Base-by-base conservation (phyloP, 2,888 invertebrate genomes). In the Drosophila paracracens region DNA sequence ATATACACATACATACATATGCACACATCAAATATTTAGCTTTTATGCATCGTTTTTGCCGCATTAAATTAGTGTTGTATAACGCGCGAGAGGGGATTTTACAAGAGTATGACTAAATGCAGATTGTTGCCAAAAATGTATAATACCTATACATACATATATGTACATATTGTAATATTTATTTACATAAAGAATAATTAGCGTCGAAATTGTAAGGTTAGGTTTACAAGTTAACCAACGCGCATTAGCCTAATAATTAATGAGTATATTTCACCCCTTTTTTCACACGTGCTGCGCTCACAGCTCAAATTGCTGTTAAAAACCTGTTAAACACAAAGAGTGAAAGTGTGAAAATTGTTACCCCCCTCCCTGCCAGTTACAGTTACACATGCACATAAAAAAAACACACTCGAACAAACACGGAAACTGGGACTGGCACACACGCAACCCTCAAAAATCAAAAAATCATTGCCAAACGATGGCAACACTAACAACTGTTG, bases 301-400 rank as follows among this genome's bases (percentile, higher is more conserved):
- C 65, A 56, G 48, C 64, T 66, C 68, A 81, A 82, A 71, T 66
- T 74, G 79, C 53, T 78, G 81, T 81, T 78, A 70, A 82, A 85
- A 86, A 88, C 89, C 86, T 83, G 83, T 88, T 86, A 88, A 88
- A 75, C 72, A 75, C 67, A 61, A 87, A 83, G 76, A 87, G 89
- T 90, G 88, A 88, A 86, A 86, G 90, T 90, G 90, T 86, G 87
- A 86, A 87, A 82, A 83, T 79, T 57, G 79, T 75, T 68, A 57
- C 58, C 51, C 25, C 25, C 40, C 27, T 27, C 46, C 64, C 51
- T 25, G 16, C 16, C 31, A 21, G 21, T 31, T 43, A 40, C 33
- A 48, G 46, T 13, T 27, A 11, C 46, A 35, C 13, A 53, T 54
- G 43, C 51, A 56, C 69, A 71, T 59, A 51, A 40, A 40, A 53